Evolutionary conservation across 2,113 vertebrate genomes (phyloP).

Genomic region (Hydropotes inermis): DNA sequence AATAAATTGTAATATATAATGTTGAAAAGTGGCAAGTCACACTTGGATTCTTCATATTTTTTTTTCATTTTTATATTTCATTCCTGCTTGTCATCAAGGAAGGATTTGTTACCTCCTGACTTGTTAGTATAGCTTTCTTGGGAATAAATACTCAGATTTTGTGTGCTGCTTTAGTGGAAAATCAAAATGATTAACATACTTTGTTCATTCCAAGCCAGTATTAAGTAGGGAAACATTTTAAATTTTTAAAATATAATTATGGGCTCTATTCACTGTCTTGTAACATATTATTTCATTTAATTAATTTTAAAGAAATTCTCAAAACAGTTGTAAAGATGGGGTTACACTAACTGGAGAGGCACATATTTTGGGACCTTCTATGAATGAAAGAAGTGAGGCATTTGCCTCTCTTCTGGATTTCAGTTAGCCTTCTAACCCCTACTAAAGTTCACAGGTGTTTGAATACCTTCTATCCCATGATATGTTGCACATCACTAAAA

Average conservation of each 20-base stretch:
- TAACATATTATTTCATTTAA: neutral
- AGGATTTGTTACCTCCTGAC: neutral
- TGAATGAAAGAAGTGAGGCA: neutral
- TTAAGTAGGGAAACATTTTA: neutral
- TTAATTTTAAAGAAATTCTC: neutral
- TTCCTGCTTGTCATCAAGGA: neutral
- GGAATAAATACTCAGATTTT: neutral
- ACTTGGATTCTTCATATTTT: neutral
- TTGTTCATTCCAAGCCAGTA: neutral
- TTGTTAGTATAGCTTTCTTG: slow-evolving; percentile 17
- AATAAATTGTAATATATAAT: neutral
- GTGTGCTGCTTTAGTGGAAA: neutral
- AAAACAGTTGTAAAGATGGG: neutral
- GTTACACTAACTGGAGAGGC: neutral
- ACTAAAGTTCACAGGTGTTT: neutral
- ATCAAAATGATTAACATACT: slow-evolving; percentile 7
- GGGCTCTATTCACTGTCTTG: neutral
- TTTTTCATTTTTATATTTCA: neutral
- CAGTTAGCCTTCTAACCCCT: neutral
- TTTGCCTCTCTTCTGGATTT: neutral
- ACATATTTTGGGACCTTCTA: neutral
- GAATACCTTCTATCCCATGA: neutral
- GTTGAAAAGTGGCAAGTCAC: slow-evolving; percentile 14
- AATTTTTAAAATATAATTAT: neutral
- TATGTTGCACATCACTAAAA: neutral